phyloP scores from a whole-genome alignment of 2,888 invertebrate species.

The Harpagoxenus sublaevis region DNA sequence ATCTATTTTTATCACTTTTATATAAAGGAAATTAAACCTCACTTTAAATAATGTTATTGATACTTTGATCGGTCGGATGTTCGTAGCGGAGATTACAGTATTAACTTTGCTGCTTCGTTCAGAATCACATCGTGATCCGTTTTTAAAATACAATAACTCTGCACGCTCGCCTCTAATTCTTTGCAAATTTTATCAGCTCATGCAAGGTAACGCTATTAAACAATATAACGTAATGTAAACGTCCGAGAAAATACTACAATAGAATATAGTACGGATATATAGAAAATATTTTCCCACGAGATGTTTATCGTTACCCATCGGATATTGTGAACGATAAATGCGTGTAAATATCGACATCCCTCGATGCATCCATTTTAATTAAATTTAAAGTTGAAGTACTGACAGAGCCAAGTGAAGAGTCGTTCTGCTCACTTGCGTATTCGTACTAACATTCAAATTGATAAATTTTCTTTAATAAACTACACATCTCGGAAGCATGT shows the following conservation, averaged over 20 bases:
- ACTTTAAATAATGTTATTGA: neutral
- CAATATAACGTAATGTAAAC: neutral
- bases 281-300: slow-evolving; percentile 35
- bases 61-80: neutral
- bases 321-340: slow-evolving; percentile 67
- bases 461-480: slow-evolving; percentile 25
- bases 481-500: neutral
- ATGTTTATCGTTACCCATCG: slow-evolving; percentile 23
- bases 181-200: neutral
- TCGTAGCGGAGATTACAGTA: slow-evolving; percentile 1
- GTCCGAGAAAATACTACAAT: neutral
- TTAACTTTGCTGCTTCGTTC: neutral
- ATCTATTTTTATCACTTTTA: neutral
- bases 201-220: neutral
- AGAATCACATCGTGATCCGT: neutral
- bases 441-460: neutral
- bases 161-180: neutral
- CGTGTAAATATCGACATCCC: slow-evolving; percentile 62
- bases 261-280: neutral
- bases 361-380: slow-evolving; percentile 71
- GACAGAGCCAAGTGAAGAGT: slow-evolving; percentile 62
- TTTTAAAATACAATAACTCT: slow-evolving; percentile 9
- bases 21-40: neutral
- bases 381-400: slow-evolving; percentile 66
- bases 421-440: neutral